These are phyloP conservation scores for Eclectus roratus DNA, from an alignment of 2,113 vertebrate species.

Conservation along the genomic window DNA sequence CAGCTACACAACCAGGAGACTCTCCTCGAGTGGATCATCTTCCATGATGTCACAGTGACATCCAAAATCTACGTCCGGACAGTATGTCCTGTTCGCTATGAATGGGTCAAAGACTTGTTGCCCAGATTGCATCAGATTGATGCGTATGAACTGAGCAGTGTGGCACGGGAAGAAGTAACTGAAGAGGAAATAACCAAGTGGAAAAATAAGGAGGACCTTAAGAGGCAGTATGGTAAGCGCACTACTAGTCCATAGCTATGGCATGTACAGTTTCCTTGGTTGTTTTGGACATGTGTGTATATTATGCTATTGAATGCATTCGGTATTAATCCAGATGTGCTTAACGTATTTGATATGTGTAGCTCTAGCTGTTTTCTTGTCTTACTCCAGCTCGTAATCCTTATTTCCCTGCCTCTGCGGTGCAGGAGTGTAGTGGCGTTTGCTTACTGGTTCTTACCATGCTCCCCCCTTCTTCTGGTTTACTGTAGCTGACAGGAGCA, in stretches of 20 bases:
- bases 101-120: constrained; percentile 92
- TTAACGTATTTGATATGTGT: neutral
- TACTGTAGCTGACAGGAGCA: neutral
- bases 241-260: fast-evolving
- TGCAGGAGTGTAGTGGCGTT: neutral
- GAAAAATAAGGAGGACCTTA: constrained; percentile 82
- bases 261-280: fast-evolving
- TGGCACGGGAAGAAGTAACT: constrained; percentile 90
- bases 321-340: neutral
- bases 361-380: neutral
- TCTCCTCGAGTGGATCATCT: constrained; percentile 92
- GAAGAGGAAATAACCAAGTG: constrained; percentile 85
- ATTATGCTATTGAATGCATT: fast-evolving
- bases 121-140: constrained; percentile 94
- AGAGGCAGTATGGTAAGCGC: constrained; percentile 80
- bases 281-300: fast-evolving
- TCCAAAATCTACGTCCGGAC: constrained; percentile 91
- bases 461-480: neutral
- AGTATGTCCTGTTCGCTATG: constrained; percentile 91
- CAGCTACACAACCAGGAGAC: constrained; percentile 90
- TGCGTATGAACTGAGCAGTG: constrained; percentile 89
- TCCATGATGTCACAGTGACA: constrained; percentile 92
- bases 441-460: neutral
- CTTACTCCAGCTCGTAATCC: neutral
- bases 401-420: neutral